Base-by-base conservation (phyloP, 2,888 invertebrate genomes). In the Muschampia plurimacula region DNA sequence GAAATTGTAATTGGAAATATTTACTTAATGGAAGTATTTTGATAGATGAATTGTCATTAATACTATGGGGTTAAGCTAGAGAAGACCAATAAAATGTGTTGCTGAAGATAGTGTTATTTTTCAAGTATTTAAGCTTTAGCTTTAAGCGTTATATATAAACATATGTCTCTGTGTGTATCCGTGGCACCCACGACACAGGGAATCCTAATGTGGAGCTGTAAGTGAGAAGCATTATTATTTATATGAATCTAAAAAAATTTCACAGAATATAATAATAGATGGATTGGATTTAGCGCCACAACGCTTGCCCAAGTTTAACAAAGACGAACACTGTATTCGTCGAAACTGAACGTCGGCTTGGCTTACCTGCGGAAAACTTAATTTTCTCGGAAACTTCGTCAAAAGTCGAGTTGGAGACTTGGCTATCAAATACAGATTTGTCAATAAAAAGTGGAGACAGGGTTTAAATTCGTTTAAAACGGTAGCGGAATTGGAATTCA, bases 341-440 rank as follows among this genome's bases (percentile, higher is more conserved):
- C 15, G 59, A 59, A 32, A 12, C 59, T 59, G 32, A 60, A 59
- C 8, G 59, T 59, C 59, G n/a, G n/a, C 6, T 59, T 15, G 15
- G 52, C 59, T 59, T 59, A 59, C 32, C 59, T 59, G 32, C 46
- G 36, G 41, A 22, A 63, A 70, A 69, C 52, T 69, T 64, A 65
- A 64, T 57, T 64, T 55, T 32, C 44, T 0, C 13, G 15, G 46
- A 46, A 70, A 70, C 57, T 70, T 64, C 28, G 59, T 70, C 44
- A 36, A 32, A 70, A 65, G 70, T 57, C 69, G 69, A 64, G 67
- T 59, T 60, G 32, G 36, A 36, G 49, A 70, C 69, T 70, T 65
- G 57, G 65, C 70, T 65, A 65, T 65, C 65, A 64, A 65, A 70
- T 65, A 59, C 70, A 70, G 65, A 65, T 70, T 70, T 65, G 70